Conservation (phyloP, 1,140 invertebrate genomes). For the Leptopilina boulardi region DNA sequence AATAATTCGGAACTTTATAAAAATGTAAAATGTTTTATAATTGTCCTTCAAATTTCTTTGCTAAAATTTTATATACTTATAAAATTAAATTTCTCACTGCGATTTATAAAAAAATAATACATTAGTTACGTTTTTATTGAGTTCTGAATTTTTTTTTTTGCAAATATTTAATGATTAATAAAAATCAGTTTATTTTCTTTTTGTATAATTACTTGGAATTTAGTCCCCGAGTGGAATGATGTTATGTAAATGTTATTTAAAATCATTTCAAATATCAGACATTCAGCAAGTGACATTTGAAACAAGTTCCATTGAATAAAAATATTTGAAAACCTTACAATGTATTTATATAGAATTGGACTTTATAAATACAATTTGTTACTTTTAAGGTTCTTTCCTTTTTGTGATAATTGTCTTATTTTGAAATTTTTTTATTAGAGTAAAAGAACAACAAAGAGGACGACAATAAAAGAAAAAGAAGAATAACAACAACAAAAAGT, state of each 20-base stretch:
- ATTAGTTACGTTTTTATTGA: not conserved
- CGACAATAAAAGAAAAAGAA: too few relatives aligned
- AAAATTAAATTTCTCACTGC: too few relatives aligned
- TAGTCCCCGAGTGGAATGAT: not conserved
- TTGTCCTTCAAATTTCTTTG: too few relatives aligned
- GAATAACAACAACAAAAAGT: too few relatives aligned
- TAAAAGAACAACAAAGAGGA: too few relatives aligned
- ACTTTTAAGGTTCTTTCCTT: too few relatives aligned
- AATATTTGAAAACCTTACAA: not conserved
- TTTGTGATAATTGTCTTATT: too few relatives aligned
- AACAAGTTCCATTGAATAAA: not conserved
- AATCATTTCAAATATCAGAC: constrained; percentile 12
- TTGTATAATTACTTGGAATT: not conserved
- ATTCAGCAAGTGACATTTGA: constrained; percentile 8
- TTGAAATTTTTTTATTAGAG: too few relatives aligned
- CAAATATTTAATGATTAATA: not conserved
- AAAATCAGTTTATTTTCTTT: not conserved
- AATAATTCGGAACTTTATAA: too few relatives aligned
- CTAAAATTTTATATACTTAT: too few relatives aligned
- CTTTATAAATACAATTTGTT: too few relatives aligned
- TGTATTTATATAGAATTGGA: not conserved
- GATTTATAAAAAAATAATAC: not conserved
- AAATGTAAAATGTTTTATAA: too few relatives aligned
- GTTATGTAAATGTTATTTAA: constrained; percentile 15
- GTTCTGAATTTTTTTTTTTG: not conserved